These are phyloP conservation scores for Liodrosophila aerea DNA, from an alignment of 2,888 invertebrate species.

Conservation along the genomic window DNA sequence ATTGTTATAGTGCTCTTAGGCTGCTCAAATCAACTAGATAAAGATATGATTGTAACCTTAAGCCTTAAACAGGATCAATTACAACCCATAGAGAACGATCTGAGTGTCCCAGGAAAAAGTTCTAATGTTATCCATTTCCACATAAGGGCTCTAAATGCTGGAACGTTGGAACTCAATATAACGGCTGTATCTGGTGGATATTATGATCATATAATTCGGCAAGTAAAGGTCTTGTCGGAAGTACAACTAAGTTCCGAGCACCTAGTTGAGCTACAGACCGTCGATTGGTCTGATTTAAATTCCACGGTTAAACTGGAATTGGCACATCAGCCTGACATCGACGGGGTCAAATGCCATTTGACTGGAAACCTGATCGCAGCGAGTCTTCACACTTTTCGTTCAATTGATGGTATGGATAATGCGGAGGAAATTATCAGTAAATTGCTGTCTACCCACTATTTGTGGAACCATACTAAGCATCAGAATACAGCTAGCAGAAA, in stretches of 20 bases:
- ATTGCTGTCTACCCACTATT: constrained; percentile 14
- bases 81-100: background rate
- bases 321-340: background rate
- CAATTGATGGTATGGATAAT: constrained; percentile 12
- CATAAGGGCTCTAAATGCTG: background rate
- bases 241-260: background rate
- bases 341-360: constrained; percentile 20
- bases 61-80: background rate
- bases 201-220: background rate
- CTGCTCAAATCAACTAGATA: constrained; percentile 15
- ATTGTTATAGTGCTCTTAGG: constrained; percentile 11
- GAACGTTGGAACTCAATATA: constrained; percentile 13
- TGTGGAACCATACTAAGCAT: constrained; percentile 23
- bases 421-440: constrained; percentile 40
- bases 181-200: background rate
- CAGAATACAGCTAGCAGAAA: background rate
- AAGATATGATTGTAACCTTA: background rate
- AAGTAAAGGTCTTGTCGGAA: background rate
- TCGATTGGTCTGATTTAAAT: too few relatives aligned
- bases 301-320: background rate
- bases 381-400: background rate
- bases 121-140: constrained; percentile 1
- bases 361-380: constrained; percentile 12
- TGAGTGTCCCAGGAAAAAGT: background rate
- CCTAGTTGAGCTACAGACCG: background rate